Percentiles rank a stretch among this genome's conserved stretches.
Conservation (phyloP, 2,113 vertebrate species). For the Cochlearius cochlearius region DNA sequence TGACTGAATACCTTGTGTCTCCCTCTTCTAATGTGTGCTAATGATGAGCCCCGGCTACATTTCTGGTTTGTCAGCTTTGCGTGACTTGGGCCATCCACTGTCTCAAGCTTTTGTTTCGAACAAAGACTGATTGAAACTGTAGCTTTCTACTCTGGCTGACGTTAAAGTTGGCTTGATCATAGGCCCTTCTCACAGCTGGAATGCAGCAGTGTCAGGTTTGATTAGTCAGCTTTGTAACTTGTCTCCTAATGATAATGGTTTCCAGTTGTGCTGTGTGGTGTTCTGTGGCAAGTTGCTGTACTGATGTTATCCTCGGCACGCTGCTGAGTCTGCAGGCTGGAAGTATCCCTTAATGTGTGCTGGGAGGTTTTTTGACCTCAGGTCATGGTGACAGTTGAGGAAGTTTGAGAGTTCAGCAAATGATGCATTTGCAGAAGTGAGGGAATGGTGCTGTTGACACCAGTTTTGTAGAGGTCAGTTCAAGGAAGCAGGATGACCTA, state of each 20-base stretch:
- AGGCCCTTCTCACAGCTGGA: neutral
- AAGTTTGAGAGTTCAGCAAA: conserved; percentile 15
- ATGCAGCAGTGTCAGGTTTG: neutral
- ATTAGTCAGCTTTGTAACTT: conserved; percentile 2
- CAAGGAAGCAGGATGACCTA: neutral
- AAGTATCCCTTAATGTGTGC: neutral
- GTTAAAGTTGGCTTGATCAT: neutral
- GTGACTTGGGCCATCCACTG: neutral
- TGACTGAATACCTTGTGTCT: neutral
- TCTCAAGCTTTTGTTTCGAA: neutral
- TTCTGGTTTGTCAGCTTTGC: neutral
- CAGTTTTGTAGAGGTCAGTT: neutral
- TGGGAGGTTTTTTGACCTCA: neutral
- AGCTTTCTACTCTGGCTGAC: neutral
- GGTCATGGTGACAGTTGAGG: neutral
- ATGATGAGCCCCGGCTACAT: neutral
- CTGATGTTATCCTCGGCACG: conserved; percentile 11
- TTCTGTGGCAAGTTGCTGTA: neutral
- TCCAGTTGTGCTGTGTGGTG: neutral
- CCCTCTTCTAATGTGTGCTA: neutral
- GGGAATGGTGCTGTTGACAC: neutral
- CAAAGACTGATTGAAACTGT: neutral
- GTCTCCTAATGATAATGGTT: neutral
- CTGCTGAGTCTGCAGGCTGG: conserved; percentile 41
- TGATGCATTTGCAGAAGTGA: neutral